A percentile compares a stretch with the other conserved stretches of the same genome.
phyloP scores from a whole-genome alignment of 1,140 invertebrate species.

The Calliphora vicina region DNA sequence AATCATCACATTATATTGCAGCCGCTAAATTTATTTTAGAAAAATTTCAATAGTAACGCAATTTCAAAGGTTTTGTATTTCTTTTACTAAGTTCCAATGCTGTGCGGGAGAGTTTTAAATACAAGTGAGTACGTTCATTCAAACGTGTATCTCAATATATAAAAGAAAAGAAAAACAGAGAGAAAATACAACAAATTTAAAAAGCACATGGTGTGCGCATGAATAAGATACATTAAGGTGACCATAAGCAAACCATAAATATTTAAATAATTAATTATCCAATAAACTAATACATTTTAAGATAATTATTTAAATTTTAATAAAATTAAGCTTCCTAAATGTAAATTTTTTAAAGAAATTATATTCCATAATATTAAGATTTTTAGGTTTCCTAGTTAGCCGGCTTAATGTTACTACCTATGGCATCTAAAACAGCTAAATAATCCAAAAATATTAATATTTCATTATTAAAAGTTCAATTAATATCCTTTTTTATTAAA shows the following conservation, averaged over 20 bases:
- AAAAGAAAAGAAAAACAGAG: background rate
- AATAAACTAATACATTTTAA: background rate
- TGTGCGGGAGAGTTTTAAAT: constrained; percentile 9
- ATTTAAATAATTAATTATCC: background rate
- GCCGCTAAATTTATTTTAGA: background rate
- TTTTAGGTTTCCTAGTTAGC: no score
- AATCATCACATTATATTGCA: background rate
- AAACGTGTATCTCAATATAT: background rate
- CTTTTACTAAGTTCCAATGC: background rate
- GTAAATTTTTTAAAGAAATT: no score
- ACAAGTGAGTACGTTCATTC: background rate
- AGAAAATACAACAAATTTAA: constrained; percentile 8
- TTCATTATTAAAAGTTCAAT: no score
- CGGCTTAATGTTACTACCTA: no score
- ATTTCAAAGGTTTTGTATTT: background rate
- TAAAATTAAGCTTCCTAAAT: no score
- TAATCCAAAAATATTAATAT: background rate
- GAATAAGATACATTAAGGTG: constrained; percentile 40
- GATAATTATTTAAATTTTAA: no score
- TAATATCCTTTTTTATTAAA: background rate
- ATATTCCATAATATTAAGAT: no score
- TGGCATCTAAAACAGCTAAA: no score
- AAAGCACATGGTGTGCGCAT: constrained; percentile 63
- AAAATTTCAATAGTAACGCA: background rate
- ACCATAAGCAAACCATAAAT: background rate